A percentile compares a stretch with the other conserved stretches of the same genome.
Conservation (phyloP, 2,797 vertebrate species). For the Enteromius unitaeniatus region DNA sequence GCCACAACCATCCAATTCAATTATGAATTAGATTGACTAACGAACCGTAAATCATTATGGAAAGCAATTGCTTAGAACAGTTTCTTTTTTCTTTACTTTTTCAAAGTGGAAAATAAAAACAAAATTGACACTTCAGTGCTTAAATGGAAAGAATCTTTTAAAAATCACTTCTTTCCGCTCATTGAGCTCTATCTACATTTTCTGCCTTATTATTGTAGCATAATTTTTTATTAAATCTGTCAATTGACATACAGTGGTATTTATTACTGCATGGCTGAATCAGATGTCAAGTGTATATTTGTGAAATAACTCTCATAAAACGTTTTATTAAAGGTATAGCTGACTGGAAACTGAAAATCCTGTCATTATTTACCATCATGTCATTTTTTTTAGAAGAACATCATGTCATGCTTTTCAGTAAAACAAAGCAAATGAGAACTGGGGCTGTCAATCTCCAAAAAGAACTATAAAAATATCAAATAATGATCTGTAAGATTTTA, state of each 20-base stretch:
- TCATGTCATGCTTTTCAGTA: background rate
- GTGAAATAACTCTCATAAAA: background rate
- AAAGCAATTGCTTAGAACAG: constrained; percentile 90
- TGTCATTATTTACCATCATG: background rate
- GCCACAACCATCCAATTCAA: constrained; percentile 92
- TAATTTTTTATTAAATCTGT: background rate
- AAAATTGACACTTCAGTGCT: constrained; percentile 87
- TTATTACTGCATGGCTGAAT: background rate
- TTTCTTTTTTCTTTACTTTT: constrained; percentile 59
- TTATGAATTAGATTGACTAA: constrained; percentile 94
- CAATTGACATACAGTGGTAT: background rate
- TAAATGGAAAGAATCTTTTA: constrained; percentile 70
- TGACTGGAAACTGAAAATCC: background rate
- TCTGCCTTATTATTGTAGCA: background rate
- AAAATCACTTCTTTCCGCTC: background rate
- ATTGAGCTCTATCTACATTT: background rate
- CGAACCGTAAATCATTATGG: constrained; percentile 92
- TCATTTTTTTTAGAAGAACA: background rate
- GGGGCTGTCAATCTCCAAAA: background rate
- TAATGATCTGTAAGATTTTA: background rate
- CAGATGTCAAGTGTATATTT: constrained; percentile 21
- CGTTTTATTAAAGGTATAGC: background rate
- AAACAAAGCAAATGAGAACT: background rate
- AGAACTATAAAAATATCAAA: background rate
- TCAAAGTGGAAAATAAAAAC: constrained; percentile 90